Evolutionary conservation across 2,113 vertebrate genomes (phyloP).

Genomic region (Pogona vitticeps): DNA sequence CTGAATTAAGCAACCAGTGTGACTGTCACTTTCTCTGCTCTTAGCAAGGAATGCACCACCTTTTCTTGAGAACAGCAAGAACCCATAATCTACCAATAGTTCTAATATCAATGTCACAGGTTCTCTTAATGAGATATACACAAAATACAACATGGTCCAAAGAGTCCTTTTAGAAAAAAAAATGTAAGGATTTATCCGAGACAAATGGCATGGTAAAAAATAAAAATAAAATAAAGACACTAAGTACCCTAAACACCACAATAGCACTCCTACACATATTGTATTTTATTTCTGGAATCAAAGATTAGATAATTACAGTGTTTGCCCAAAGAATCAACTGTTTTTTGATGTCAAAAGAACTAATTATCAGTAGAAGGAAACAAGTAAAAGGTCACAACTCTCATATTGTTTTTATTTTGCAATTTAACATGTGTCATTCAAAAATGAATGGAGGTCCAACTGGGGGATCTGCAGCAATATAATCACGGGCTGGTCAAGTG

Average conservation of each 20-base stretch:
- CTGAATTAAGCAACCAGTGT: background rate
- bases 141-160: slow-evolving; percentile 9
- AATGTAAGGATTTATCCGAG: slow-evolving; percentile 28
- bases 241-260: slow-evolving; percentile 45
- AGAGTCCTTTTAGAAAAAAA: slow-evolving; percentile 21
- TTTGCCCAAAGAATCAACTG: slow-evolving; percentile 49
- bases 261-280: background rate
- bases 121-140: slow-evolving; percentile 1
- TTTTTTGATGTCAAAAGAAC: slow-evolving; percentile 45
- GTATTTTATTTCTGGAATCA: slow-evolving; percentile 20
- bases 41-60: background rate
- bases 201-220: slow-evolving; percentile 52
- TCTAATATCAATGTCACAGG: background rate
- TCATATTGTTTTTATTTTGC: background rate
- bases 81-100: background rate
- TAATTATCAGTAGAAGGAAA: slow-evolving; percentile 48
- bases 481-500: too few species aligned
- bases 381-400: background rate
- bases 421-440: background rate
- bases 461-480: too few species aligned
- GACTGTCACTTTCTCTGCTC: background rate
- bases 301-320: slow-evolving; percentile 50
- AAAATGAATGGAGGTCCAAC: too few species aligned
- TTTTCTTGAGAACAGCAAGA: background rate
- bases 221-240: background rate